phyloP scores from a whole-genome alignment of 2,797 vertebrate genomes.

The Megalops cyprinoides region DNA sequence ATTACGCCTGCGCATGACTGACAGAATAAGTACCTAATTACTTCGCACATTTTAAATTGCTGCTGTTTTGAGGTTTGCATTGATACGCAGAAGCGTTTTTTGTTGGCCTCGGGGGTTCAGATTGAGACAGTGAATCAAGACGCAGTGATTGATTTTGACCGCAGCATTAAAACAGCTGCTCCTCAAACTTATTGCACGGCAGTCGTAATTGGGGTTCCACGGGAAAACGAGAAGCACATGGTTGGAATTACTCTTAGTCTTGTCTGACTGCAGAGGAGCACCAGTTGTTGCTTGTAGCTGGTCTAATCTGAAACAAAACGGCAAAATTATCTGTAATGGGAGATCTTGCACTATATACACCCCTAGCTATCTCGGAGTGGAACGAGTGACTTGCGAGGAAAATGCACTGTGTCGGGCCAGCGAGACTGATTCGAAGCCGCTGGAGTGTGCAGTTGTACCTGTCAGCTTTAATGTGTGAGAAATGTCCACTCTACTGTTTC shows the following conservation, averaged over 20 bases:
- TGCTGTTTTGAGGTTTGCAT: not conserved
- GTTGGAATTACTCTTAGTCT: not conserved
- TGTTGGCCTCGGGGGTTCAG: slow-evolving; percentile 10
- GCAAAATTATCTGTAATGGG: slow-evolving; percentile 8
- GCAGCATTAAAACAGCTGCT: slow-evolving; percentile 18
- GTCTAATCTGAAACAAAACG: not conserved
- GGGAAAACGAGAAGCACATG: not conserved
- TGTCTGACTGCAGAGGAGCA: not conserved
- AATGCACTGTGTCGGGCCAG: not conserved
- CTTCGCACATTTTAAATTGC: slow-evolving; percentile 1
- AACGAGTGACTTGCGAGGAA: not conserved
- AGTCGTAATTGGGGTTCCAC: not conserved
- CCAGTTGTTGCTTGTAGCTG: not conserved
- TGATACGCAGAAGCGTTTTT: slow-evolving; percentile 4
- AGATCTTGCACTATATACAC: not conserved
- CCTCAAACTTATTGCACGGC: not conserved
- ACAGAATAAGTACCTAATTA: not conserved
- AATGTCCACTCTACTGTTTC: not conserved
- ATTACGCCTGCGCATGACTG: not conserved
- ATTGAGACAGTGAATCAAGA: slow-evolving; percentile 21
- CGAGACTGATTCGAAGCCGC: too few species aligned
- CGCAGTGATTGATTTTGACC: not conserved
- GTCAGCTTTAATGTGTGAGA: not conserved
- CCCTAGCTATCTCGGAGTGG: not conserved
- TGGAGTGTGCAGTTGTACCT: not conserved